phyloP scores from a whole-genome alignment of 2,888 invertebrate species.

The Sminthurides aquaticus region DNA sequence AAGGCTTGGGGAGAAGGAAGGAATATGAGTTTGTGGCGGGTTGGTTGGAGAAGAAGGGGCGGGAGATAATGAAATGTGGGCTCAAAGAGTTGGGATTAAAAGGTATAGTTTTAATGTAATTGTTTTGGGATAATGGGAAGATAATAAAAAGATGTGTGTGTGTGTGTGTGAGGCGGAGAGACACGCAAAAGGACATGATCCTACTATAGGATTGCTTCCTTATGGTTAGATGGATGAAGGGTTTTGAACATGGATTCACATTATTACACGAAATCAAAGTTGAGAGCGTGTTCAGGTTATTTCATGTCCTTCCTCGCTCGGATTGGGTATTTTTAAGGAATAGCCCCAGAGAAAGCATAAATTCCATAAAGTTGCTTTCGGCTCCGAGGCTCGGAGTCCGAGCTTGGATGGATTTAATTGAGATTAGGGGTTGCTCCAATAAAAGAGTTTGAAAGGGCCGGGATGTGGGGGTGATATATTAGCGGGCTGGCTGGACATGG shows the following conservation, averaged over 20 bases:
- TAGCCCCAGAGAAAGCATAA: no score
- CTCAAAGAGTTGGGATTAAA: neutral
- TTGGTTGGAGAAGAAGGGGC: neutral
- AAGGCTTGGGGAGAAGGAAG: neutral
- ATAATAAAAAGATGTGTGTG: neutral
- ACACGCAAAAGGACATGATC: neutral
- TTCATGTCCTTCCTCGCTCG: no score
- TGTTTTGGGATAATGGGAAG: neutral
- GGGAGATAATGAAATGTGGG: neutral
- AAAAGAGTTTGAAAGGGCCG: neutral
- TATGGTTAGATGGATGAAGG: no score
- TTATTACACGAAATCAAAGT: no score
- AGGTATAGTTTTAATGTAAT: neutral
- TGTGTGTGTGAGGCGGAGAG: neutral
- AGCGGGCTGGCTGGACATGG: neutral
- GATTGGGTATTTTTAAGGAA: no score
- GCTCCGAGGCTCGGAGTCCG: neutral
- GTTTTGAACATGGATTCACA: no score
- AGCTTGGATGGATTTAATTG: neutral
- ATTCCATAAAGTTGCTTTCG: no score
- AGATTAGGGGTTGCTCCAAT: neutral
- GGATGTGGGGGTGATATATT: neutral
- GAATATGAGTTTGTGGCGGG: neutral
- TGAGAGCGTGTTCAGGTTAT: no score
- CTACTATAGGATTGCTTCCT: no score